A percentile compares a stretch with the other conserved stretches of the same genome.
These are phyloP conservation scores for Tipula unca DNA, from an alignment of 2,888 invertebrate genomes.

Conservation along the genomic window DNA sequence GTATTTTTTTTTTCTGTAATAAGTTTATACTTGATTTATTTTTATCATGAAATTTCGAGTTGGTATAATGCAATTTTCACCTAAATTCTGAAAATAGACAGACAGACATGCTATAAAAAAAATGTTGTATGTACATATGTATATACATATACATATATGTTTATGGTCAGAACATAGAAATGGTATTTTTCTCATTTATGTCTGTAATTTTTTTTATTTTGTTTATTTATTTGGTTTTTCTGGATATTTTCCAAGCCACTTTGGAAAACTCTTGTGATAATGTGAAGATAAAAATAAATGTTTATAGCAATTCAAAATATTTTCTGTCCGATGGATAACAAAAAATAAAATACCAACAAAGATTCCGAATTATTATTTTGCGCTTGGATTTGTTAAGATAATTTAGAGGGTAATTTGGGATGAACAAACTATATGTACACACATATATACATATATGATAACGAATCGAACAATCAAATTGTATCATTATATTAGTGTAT, in stretches of 20 bases:
- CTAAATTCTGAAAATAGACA: not conserved
- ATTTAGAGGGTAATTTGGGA: not conserved
- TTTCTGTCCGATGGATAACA: not conserved
- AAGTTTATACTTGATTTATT: not conserved
- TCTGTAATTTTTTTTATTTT: not conserved
- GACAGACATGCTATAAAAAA: not conserved
- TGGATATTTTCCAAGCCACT: not conserved
- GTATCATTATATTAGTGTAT: not conserved
- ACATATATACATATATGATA: not conserved
- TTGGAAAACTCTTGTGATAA: not conserved
- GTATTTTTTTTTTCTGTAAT: not conserved
- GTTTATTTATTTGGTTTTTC: not conserved
- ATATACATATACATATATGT: not conserved
- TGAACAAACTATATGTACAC: not conserved
- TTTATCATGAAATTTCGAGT: not conserved
- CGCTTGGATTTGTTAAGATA: not conserved
- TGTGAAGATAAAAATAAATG: not conserved
- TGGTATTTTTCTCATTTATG: not conserved
- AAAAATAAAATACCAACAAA: not conserved
- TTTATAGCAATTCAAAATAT: not conserved
- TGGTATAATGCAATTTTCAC: not conserved
- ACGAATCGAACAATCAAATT: not conserved
- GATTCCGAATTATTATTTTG: not conserved
- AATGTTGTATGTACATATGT: no score
- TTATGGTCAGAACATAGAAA: not conserved